A percentile compares a stretch with the other conserved stretches of the same genome.
These are phyloP conservation scores for Hydriomena furcata DNA, from an alignment of 2,888 invertebrate species.

Conservation along the genomic window DNA sequence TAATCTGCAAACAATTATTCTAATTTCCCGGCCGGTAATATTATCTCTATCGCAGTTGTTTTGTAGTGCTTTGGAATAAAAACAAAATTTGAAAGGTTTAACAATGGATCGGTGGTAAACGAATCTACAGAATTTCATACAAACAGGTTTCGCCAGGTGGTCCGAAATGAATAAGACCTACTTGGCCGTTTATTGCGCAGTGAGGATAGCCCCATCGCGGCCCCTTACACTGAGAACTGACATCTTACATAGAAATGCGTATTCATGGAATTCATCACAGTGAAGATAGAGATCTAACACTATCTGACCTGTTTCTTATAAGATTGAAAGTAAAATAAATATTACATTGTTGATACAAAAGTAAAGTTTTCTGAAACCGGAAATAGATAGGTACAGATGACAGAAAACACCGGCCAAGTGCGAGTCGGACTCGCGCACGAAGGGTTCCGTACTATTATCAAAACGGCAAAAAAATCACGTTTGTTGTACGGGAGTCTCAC, in stretches of 20 bases:
- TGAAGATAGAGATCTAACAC: slow-evolving; percentile 1
- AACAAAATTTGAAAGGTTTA: slow-evolving; percentile 34
- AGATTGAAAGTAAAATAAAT: not conserved
- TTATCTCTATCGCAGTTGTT: slow-evolving; percentile 14
- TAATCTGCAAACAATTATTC: slow-evolving; percentile 35
- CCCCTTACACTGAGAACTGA: slow-evolving; percentile 30
- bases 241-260: slow-evolving; percentile 31
- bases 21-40: slow-evolving; percentile 26
- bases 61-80: slow-evolving; percentile 32
- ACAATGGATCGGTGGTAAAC: slow-evolving; percentile 37
- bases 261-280: slow-evolving; percentile 10
- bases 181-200: slow-evolving; percentile 34
- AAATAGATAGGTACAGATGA: not conserved
- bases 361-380: not conserved
- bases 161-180: slow-evolving; percentile 35
- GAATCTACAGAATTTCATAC: slow-evolving; percentile 35
- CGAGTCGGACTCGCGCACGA: no score
- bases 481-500: no score
- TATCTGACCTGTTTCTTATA: not conserved
- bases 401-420: no score
- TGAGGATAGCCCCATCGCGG: slow-evolving; percentile 31
- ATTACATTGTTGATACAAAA: not conserved
- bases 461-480: no score
- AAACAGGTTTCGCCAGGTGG: slow-evolving; percentile 41
- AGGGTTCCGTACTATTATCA: no score